Evolutionary conservation across 2,113 vertebrate genomes (phyloP).

Genomic region (Onychostoma macrolepis): DNA sequence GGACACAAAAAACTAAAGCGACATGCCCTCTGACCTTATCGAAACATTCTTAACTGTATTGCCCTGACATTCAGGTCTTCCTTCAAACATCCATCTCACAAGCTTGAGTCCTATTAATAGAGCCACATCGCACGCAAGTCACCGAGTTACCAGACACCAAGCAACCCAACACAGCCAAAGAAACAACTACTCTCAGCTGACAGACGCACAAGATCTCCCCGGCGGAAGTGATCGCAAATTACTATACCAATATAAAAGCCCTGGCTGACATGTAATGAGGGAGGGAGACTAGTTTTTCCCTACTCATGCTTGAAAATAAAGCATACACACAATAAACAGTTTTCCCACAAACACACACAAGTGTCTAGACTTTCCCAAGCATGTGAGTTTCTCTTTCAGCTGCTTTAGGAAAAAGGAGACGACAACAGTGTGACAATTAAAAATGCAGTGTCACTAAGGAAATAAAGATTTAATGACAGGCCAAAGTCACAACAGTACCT

Average conservation of each 20-base stretch:
- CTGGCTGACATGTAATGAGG: background rate
- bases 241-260: background rate
- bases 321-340: background rate
- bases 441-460: background rate
- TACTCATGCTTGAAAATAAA: background rate
- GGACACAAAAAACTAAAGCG: background rate
- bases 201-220: background rate
- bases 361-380: background rate
- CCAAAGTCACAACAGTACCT: background rate
- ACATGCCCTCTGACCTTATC: constrained; percentile 26
- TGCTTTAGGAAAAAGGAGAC: background rate
- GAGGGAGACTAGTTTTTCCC: background rate
- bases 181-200: constrained; percentile 19
- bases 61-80: constrained; percentile 33
- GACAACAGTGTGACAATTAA: background rate
- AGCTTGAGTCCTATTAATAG: constrained; percentile 36
- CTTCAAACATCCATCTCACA: background rate
- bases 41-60: constrained; percentile 13
- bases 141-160: constrained; percentile 30
- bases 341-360: background rate
- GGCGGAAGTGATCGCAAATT: background rate
- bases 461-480: background rate
- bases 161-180: background rate
- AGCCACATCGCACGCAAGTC: constrained; percentile 17
- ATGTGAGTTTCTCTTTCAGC: background rate